phyloP scores from a whole-genome alignment of 2,113 vertebrate species.

The Anhinga anhinga region DNA sequence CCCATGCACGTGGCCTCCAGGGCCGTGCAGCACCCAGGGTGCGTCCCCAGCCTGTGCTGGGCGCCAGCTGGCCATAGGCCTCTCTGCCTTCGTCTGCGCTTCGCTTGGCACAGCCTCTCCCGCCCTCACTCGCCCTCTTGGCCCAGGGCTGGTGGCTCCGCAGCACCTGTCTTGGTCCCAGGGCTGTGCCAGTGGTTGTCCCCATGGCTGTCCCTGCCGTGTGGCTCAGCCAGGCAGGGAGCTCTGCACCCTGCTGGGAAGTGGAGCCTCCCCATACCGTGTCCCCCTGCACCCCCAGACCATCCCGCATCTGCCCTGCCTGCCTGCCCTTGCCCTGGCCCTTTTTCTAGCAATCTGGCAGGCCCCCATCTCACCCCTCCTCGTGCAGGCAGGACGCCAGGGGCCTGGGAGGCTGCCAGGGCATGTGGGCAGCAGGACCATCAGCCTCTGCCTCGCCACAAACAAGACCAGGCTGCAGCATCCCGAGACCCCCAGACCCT shows the following conservation, averaged over 20 bases:
- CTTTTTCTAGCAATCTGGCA: background rate
- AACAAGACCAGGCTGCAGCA: fast-evolving
- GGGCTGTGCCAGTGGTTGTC: background rate
- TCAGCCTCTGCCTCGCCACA: background rate
- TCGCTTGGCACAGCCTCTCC: background rate
- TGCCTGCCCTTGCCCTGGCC: background rate
- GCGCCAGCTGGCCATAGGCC: background rate
- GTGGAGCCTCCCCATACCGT: fast-evolving
- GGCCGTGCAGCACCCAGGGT: background rate
- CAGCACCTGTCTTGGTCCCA: background rate
- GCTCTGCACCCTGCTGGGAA: background rate
- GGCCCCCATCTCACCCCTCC: fast-evolving
- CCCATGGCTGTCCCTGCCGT: background rate
- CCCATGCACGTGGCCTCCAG: background rate
- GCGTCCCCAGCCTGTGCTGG: fast-evolving
- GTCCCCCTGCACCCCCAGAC: no score
- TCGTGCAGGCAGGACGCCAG: background rate
- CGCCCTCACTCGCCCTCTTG: background rate
- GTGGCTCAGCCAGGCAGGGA: background rate
- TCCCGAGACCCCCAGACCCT: background rate
- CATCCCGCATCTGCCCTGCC: background rate
- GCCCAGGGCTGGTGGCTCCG: fast-evolving
- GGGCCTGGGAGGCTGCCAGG: background rate
- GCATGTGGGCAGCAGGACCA: background rate
- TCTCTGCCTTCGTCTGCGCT: background rate